Conservation (phyloP, 2,888 invertebrate species). For the Clivina fossor region DNA sequence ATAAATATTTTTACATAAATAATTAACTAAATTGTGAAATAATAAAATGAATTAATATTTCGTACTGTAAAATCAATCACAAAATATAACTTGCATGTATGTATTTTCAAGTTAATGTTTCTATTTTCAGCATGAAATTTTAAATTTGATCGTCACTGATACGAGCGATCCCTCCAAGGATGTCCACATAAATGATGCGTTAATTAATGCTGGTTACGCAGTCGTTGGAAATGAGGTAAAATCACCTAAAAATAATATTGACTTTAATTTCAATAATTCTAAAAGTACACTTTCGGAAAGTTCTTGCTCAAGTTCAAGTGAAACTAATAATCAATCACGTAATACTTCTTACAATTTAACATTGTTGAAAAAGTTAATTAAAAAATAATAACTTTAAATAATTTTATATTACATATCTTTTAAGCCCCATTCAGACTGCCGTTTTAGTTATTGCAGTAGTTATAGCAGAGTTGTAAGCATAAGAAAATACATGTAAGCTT, state of each 20-base stretch:
- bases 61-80: neutral
- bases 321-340: neutral
- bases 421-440: too few relatives aligned
- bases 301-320: too few relatives aligned
- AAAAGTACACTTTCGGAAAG: too few relatives aligned
- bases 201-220: slow-evolving; percentile 58
- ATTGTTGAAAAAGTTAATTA: too few relatives aligned
- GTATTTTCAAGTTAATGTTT: too few relatives aligned
- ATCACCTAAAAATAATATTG: neutral
- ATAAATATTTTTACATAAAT: too few relatives aligned
- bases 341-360: too few relatives aligned
- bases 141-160: slow-evolving; percentile 56
- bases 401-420: too few relatives aligned
- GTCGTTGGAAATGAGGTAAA: slow-evolving; percentile 46
- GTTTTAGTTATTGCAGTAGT: too few relatives aligned
- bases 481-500: too few relatives aligned
- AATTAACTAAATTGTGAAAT: neutral
- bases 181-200: slow-evolving; percentile 55
- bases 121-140: slow-evolving; percentile 39
- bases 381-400: too few relatives aligned
- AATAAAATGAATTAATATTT: neutral
- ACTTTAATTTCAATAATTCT: neutral
- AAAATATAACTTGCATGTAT: neutral
- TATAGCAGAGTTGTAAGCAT: too few relatives aligned
- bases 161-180: slow-evolving; percentile 53